Evolutionary conservation across 2,797 vertebrate species (phyloP).

Genomic region (Brachyrhaphis roseni): DNA sequence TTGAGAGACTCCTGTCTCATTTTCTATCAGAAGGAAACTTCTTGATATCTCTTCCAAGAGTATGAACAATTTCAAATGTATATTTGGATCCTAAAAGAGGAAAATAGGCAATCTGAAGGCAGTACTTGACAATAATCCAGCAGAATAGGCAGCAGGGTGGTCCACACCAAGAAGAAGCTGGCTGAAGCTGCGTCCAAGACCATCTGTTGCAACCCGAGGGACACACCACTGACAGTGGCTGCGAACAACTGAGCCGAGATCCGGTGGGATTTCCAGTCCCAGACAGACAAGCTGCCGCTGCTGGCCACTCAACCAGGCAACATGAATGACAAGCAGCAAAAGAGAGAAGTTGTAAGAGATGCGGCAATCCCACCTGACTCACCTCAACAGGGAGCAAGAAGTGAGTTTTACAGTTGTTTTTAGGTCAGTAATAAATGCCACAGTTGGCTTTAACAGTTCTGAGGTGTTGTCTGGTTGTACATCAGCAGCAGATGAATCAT

Average conservation of each 20-base stretch:
- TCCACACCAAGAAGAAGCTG: not conserved
- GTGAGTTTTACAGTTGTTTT: not conserved
- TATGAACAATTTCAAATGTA: not conserved
- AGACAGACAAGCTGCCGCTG: conserved; percentile 10
- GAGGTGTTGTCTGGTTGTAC: not conserved
- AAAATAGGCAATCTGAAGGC: not conserved
- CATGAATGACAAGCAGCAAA: conserved; percentile 19
- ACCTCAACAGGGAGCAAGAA: not conserved
- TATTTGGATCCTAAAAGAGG: not conserved
- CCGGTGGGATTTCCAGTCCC: conserved; percentile 10
- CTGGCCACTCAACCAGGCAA: conserved; percentile 1
- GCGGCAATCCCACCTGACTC: conserved; percentile 3
- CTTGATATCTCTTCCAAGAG: not conserved
- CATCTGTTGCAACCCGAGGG: conserved; percentile 1
- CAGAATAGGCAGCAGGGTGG: not conserved
- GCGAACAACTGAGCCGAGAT: not conserved
- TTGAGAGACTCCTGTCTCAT: not conserved
- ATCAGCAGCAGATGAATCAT: not conserved
- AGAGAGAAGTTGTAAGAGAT: conserved; percentile 11
- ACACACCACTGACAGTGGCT: conserved; percentile 9
- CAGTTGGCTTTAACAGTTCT: not conserved
- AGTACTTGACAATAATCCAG: not conserved
- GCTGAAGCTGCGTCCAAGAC: conserved; percentile 7
- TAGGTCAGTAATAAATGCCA: not conserved
- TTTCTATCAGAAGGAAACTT: not conserved